Evolutionary conservation across 2,113 vertebrate species (phyloP).

Genomic region (Polypterus senegalus): DNA sequence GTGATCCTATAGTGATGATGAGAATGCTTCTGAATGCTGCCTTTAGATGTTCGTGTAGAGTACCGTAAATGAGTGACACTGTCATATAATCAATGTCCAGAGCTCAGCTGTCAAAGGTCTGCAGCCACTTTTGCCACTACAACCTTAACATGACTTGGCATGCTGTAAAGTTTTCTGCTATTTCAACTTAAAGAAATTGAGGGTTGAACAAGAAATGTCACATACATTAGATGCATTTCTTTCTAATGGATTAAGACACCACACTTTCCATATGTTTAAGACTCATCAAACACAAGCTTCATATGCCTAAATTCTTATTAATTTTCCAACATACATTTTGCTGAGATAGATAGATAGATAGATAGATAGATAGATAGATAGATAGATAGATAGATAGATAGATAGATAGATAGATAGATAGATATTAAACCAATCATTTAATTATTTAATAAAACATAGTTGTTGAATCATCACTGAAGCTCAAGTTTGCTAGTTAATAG

Average conservation of each 20-base stretch:
- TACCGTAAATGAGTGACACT: conserved; percentile 55
- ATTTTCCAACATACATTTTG: too few relatives aligned
- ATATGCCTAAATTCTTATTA: too few relatives aligned
- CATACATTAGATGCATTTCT: too few relatives aligned
- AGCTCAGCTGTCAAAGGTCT: conserved; percentile 69
- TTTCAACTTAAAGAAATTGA: not conserved
- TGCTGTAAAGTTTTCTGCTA: conserved; percentile 29
- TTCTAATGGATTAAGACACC: too few relatives aligned
- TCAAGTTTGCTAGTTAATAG: too few relatives aligned
- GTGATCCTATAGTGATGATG: not conserved
- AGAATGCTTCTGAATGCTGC: not conserved
- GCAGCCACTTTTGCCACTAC: conserved; percentile 43
- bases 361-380: not conserved
- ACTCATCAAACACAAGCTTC: too few relatives aligned
- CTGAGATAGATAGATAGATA: too few relatives aligned
- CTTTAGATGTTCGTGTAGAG: conserved; percentile 25
- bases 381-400: conserved; percentile 8
- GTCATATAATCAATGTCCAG: conserved; percentile 80
- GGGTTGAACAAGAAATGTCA: too few relatives aligned
- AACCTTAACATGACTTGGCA: conserved; percentile 53
- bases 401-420: conserved; percentile 11
- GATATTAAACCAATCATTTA: not conserved
- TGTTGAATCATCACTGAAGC: too few relatives aligned
- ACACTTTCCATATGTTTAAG: too few relatives aligned
- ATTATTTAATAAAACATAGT: too few relatives aligned